Evolutionary conservation across 2,113 vertebrate genomes (phyloP).

Genomic region (Pungitius pungitius): DNA sequence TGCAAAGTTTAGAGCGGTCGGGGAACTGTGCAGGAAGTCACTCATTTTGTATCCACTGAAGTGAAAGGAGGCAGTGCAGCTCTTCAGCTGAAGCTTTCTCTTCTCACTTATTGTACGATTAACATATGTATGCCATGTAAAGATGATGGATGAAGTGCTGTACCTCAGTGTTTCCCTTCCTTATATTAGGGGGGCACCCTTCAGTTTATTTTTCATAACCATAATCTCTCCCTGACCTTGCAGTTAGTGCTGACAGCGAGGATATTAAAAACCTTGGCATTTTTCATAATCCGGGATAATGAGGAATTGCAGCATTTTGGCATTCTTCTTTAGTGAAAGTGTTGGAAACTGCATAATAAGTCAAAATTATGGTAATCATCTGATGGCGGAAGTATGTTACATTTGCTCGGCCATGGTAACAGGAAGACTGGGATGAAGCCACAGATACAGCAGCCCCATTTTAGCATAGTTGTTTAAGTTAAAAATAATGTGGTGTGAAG

Average conservation of each 20-base stretch:
- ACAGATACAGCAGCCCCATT: constrained; percentile 13
- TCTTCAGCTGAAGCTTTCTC: background rate
- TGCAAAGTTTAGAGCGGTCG: background rate
- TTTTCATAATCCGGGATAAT: background rate
- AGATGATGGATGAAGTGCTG: background rate
- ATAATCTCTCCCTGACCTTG: background rate
- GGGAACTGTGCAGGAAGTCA: background rate
- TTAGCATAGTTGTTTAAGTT: constrained; percentile 20
- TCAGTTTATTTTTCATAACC: background rate
- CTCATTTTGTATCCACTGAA: background rate
- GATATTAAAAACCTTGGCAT: background rate
- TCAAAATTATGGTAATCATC: constrained; percentile 26
- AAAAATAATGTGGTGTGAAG: constrained; percentile 43
- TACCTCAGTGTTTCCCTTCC: background rate
- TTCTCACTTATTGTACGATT: background rate
- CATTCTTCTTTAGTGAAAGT: background rate
- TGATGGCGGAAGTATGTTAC: no score
- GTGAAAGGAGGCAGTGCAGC: background rate
- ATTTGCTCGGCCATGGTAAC: background rate
- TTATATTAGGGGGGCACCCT: no score
- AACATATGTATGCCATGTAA: background rate
- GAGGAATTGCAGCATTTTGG: background rate
- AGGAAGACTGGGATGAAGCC: constrained; percentile 20
- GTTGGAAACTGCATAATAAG: constrained; percentile 1
- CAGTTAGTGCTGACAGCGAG: background rate